Base-by-base conservation (phyloP, 2,113 vertebrate species). In the Leuciscus idus region DNA sequence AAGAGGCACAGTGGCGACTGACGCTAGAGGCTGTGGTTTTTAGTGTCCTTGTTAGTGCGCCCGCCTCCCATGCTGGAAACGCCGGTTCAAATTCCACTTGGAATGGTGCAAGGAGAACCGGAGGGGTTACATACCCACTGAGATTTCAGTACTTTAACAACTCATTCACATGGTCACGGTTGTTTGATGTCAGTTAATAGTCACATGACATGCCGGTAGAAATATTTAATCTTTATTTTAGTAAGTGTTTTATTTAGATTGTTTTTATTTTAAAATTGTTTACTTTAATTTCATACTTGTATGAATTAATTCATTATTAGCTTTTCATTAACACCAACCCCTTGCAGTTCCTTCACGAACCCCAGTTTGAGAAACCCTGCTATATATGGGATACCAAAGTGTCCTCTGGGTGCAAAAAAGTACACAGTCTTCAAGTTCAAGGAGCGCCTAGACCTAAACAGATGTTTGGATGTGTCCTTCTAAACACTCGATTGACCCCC, bases 11-110 rank as follows among this genome's bases (percentile, higher is more conserved):
- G 6, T 55, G 52, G 17, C 0, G 48, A 50, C 3, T 52, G 19
- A 7, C 6, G 19, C 6, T 57, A 55, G 17, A 19, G 17, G 6
- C 52, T 21, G 52, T 2, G 6, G 2, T 6, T 6, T 55, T 50
- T 19, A 19, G 17, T 6, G 6, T 55, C 17, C 52, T 55, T 55
- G 52, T 55, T 55, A 55, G 6, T 6, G 5, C 17, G 2, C 11
- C 17, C 2, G 0, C 52, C 17, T 55, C 17, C 4, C 5, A 55
- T 55, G 5, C 52, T 0, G 6, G 52, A 55, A 55, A 21, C 2
- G 0, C 17, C 0, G 6, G 55, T 57, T 21, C 2, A 2, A 57
- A 57, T 57, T 1, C 19, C 2, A 1, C 6, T 57, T 0, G 2
- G 6, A 21, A 57, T 6, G 6, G 19, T 57, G 19, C 55, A 7